phyloP scores from a whole-genome alignment of 2,888 invertebrate genomes.

The Galerucella calmariensis region DNA sequence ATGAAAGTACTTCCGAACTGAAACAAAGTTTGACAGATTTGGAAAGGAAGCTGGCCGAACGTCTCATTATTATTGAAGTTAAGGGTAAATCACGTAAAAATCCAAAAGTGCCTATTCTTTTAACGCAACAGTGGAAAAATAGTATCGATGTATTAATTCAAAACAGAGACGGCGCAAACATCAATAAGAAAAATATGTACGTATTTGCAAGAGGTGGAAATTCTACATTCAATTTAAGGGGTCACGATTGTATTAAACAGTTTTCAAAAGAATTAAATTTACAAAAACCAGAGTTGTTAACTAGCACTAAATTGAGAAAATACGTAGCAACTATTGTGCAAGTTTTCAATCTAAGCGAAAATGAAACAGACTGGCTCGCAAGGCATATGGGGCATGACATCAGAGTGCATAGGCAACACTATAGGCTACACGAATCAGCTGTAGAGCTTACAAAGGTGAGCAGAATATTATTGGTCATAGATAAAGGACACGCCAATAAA shows the following conservation, averaged over 20 bases:
- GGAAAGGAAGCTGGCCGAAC: conserved; percentile 40
- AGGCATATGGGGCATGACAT: conserved; percentile 51
- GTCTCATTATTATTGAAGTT: conserved; percentile 37
- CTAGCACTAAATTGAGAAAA: conserved; percentile 50
- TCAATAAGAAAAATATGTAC: conserved; percentile 34
- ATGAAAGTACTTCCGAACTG: conserved; percentile 38
- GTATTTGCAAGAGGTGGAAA: conserved; percentile 37
- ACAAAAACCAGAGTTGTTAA: conserved; percentile 40
- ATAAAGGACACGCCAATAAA: conserved; percentile 45
- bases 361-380: conserved; percentile 51
- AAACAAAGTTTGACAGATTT: conserved; percentile 38
- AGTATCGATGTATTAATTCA: conserved; percentile 31
- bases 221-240: conserved; percentile 33
- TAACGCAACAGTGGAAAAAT: conserved; percentile 39
- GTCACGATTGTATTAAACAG: conserved; percentile 40
- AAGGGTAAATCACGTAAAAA: conserved; percentile 31
- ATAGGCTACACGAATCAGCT: conserved; percentile 50
- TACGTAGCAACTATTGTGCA: conserved; percentile 52
- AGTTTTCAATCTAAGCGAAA: conserved; percentile 49
- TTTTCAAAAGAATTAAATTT: conserved; percentile 33
- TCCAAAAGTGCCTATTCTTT: conserved; percentile 40
- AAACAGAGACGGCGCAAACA: conserved; percentile 24
- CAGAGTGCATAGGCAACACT: conserved; percentile 49
- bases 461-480: conserved; percentile 47
- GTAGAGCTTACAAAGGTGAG: conserved; percentile 51